Base-by-base conservation (phyloP, 1,140 invertebrate species). In the Tribolium castaneum region DNA sequence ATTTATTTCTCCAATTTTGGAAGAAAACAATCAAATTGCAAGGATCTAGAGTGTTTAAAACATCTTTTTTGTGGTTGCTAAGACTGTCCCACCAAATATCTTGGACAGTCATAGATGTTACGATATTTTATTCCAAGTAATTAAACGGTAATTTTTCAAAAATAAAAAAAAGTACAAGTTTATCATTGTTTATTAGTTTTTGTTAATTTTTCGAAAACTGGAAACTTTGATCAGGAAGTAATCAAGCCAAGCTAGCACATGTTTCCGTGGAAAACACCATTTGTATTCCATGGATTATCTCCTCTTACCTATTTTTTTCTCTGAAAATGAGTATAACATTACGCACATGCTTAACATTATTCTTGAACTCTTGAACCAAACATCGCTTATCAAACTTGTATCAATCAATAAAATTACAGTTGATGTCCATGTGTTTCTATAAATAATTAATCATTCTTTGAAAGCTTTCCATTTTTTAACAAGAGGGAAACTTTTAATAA, bases 301-400 rank as follows among this genome's bases (percentile, higher is more conserved):
- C 14, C n/a, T 30, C 7, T 66, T 66, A 66, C 59, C 59, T 66
- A 66, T 66, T 66, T 66, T 39, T 66, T 66, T 66, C 30, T 35
- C 12, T 66, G 5, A 34, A 66, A 34, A 35, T 35, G 25, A 35
- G 39, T 45, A 35, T 35, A 12, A 14, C 59, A 66, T 35, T 66
- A 66, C 59, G 59, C 59, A 66, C 59, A 66, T 66, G 59, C 14
- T 66, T 35, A 66, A 66, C 59, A 66, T 66, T 66, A 66, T 35
- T 66, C 59, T 66, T 66, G 59, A 66, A 66, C 59, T 66, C 14
- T 66, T 66, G 59, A 66, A 66, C 59, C 59, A 66, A 66, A 66
- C 30, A 66, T 66, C 59, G 25, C 30, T 66, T 66, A 66, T 66
- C 59, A 13, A 34, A 30, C 30, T 66, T 66, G 25, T 66, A 66